Conservation (phyloP, 2,888 invertebrate genomes). For the Orthosia incerta region DNA sequence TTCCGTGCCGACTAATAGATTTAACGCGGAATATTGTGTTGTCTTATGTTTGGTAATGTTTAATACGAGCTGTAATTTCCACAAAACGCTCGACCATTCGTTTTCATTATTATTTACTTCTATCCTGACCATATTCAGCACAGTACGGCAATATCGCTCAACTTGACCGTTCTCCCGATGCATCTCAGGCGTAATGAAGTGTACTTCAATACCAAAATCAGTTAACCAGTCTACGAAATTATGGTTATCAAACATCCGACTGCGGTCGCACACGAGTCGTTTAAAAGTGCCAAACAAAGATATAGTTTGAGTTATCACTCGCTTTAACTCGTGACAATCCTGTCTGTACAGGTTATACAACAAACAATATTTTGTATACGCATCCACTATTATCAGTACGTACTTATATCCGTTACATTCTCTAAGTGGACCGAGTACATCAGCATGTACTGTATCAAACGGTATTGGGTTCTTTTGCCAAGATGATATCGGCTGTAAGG, state of each 20-base stretch:
- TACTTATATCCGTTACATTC: not conserved
- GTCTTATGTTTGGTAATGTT: too few species aligned
- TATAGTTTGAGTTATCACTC: not conserved
- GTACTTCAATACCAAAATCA: too few species aligned
- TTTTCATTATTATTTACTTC: too few species aligned
- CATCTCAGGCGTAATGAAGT: too few species aligned
- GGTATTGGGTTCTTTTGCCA: not conserved
- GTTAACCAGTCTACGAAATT: not conserved
- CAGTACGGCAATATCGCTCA: too few species aligned
- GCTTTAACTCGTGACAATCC: not conserved
- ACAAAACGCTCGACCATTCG: too few species aligned
- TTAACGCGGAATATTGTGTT: too few species aligned
- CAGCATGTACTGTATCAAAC: not conserved
- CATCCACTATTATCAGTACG: slow-evolving; percentile 6
- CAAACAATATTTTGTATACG: slow-evolving; percentile 7
- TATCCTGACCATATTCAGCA: too few species aligned
- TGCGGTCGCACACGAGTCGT: not conserved
- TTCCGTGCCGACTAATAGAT: too few species aligned
- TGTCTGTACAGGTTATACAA: not conserved
- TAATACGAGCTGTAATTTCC: too few species aligned
- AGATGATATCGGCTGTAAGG: not conserved
- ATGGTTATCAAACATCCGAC: slow-evolving; percentile 5
- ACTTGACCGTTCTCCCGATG: too few species aligned
- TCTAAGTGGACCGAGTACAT: not conserved
- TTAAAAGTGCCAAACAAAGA: slow-evolving; percentile 17